phyloP scores from a whole-genome alignment of 2,888 invertebrate genomes.

The Aleiodes alternator region DNA sequence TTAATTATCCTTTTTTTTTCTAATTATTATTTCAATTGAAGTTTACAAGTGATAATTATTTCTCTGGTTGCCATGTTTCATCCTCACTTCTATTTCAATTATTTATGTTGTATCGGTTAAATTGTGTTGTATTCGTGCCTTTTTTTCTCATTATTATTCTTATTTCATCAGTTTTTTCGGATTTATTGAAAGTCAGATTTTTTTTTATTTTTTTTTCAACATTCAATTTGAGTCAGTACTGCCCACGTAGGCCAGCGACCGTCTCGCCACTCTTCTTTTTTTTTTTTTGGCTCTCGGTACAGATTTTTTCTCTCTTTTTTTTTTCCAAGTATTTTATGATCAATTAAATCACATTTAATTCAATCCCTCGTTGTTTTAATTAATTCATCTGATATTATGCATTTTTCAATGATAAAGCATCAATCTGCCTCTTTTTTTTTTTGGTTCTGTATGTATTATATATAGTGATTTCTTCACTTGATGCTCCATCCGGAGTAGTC shows the following conservation, averaged over 20 bases:
- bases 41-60: slow-evolving; percentile 35
- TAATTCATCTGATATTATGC: slow-evolving; percentile 11
- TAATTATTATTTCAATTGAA: slow-evolving; percentile 39
- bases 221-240: slow-evolving; percentile 57
- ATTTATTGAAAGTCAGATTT: slow-evolving; percentile 6
- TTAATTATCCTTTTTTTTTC: slow-evolving; percentile 38
- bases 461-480: background rate
- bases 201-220: background rate
- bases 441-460: no score
- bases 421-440: slow-evolving; percentile 23
- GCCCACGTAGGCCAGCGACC: slow-evolving; percentile 66
- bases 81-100: slow-evolving; percentile 38
- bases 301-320: slow-evolving; percentile 12
- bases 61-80: slow-evolving; percentile 30
- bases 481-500: slow-evolving; percentile 35
- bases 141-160: slow-evolving; percentile 29
- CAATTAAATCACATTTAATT: background rate
- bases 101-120: slow-evolving; percentile 41
- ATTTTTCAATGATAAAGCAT: slow-evolving; percentile 3
- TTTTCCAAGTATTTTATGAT: slow-evolving; percentile 45
- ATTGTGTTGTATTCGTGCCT: slow-evolving; percentile 35
- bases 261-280: slow-evolving; percentile 61
- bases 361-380: slow-evolving; percentile 21
- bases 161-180: slow-evolving; percentile 3
- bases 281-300: slow-evolving; percentile 55